Evolutionary conservation across 2,113 vertebrate species (phyloP).

Genomic region (Odontesthes bonariensis): DNA sequence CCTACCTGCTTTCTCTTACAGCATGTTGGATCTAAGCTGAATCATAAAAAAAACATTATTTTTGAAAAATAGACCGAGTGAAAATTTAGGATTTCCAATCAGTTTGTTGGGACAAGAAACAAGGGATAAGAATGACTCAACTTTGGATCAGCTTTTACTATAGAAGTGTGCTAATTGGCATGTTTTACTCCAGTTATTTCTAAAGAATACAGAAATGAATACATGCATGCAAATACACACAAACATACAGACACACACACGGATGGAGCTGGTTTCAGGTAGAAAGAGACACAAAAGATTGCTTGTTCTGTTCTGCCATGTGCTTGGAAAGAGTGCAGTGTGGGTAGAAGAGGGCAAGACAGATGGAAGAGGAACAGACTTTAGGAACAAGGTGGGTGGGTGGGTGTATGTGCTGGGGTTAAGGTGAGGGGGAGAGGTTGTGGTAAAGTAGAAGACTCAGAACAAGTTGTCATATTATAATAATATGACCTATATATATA

Average conservation of each 20-base stretch:
- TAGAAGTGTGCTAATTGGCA: not conserved
- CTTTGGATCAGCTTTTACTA: not conserved
- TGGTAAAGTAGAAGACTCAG: not conserved
- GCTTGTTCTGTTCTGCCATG: conserved; percentile 59
- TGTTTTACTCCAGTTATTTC: not conserved
- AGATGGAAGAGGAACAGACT: conserved; percentile 5
- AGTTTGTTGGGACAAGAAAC: too few species aligned
- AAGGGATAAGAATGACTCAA: too few species aligned
- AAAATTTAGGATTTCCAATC: too few species aligned
- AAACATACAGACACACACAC: conserved; percentile 9
- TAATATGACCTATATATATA: too few species aligned
- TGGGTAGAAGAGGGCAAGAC: conserved; percentile 9
- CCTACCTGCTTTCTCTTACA: too few species aligned
- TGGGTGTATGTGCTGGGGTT: conserved; percentile 1
- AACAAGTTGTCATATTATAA: too few species aligned
- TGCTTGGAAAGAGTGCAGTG: not conserved
- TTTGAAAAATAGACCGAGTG: too few species aligned
- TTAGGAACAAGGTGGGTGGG: not conserved
- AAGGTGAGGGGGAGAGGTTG: conserved; percentile 3
- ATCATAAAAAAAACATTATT: too few species aligned
- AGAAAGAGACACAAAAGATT: conserved; percentile 57
- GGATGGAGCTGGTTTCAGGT: conserved; percentile 50
- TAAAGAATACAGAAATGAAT: not conserved
- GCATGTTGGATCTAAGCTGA: too few species aligned
- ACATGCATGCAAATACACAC: not conserved